These are phyloP conservation scores for Macrotrachela quadricornifera DNA, from an alignment of 1,140 invertebrate species.

Conservation along the genomic window DNA sequence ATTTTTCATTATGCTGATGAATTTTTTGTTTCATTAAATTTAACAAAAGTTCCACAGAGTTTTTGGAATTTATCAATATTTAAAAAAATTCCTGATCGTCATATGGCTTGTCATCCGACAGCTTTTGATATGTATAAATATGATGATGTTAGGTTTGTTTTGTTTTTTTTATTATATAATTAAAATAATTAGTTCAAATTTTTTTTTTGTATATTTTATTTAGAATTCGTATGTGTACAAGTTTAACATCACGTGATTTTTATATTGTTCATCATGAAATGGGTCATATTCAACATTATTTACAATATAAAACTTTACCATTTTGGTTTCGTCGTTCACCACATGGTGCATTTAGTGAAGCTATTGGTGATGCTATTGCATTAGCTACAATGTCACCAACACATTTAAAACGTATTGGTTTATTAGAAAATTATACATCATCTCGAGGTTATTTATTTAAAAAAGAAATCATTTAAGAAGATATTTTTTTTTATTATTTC, in stretches of 20 bases:
- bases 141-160: constrained; percentile 41
- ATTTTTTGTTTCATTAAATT: constrained; percentile 63
- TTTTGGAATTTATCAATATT: constrained; percentile 39
- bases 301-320: constrained; percentile 45
- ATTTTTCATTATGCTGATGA: constrained; percentile 50
- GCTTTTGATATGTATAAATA: constrained; percentile 80
- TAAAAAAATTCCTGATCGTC: constrained; percentile 34
- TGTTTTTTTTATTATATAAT: too few species aligned
- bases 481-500: too few species aligned
- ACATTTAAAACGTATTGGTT: constrained; percentile 55
- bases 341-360: constrained; percentile 64
- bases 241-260: constrained; percentile 38
- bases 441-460: constrained; percentile 23
- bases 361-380: constrained; percentile 67
- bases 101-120: constrained; percentile 62
- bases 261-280: constrained; percentile 53
- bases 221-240: constrained; percentile 29
- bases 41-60: constrained; percentile 48
- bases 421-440: constrained; percentile 45
- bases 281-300: constrained; percentile 55
- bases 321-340: constrained; percentile 45
- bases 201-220: background rate
- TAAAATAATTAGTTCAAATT: constrained; percentile 21
- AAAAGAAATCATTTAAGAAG: too few species aligned
- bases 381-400: constrained; percentile 57